Evolutionary conservation across 2,888 invertebrate species (phyloP), one percentile per base, ranked within the genome.

Genomic region (Busseola fusca): DNA sequence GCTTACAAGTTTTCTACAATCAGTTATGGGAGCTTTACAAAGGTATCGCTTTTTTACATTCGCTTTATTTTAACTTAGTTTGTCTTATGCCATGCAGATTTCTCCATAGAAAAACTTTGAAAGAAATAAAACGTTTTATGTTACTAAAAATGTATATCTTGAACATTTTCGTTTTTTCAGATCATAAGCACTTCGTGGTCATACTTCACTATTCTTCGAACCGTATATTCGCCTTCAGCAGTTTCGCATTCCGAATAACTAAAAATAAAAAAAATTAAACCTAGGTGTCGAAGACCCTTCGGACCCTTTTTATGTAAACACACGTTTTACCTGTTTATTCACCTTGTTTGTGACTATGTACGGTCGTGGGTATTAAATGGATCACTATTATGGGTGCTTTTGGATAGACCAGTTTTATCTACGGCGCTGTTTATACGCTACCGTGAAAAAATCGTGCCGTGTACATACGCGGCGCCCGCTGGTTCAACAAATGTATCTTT

Each of bases 101-200:
- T n/a, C n/a, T 14, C 21, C 14, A 34, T 9, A 34, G 34, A 18
- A 1, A 54, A 3, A 54, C 16, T 27, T n/a, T n/a, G 1, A 25
- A 16, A 54, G 25, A n/a, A 25, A 54, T 7, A 18, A 27, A 18
- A 2, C 52, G 14, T 1, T 25, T 14, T 52, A 1, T 21, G 3
- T 21, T n/a, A n/a, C 50, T 12, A n/a, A 52, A 52, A n/a, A 25
- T 25, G n/a, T n/a, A n/a, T 2, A 21, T 18, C 18, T 30, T 10
- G 5, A 30, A 27, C 0, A 7, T 16, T 52, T 54, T 30, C 64
- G 59, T 76, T 21, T 14, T 93, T 93, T 65, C 91, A 95, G 95
- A 94, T 95, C 3, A 93, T 94, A 64, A 93, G 94, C 64, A 93
- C 92, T 9, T 94, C 95, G 5, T 95, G 95, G 95, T 93, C 94